These are phyloP conservation scores for Nyctereutes procyonoides DNA, from an alignment of 2,113 vertebrate genomes.

Conservation along the genomic window DNA sequence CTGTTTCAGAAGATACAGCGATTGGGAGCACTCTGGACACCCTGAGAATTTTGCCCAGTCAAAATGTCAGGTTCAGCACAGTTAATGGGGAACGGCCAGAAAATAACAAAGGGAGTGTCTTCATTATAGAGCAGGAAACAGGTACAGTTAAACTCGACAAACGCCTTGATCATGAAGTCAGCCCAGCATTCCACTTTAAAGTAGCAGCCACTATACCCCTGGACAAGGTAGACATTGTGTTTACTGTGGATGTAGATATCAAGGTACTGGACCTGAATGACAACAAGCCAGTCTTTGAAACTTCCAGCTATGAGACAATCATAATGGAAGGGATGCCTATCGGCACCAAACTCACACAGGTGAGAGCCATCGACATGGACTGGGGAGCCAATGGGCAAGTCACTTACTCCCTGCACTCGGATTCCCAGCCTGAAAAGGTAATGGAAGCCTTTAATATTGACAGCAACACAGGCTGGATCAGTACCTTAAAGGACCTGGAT, in stretches of 20 bases:
- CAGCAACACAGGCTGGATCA: conserved; percentile 97
- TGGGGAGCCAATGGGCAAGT: conserved; percentile 96
- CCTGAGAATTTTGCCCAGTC: conserved; percentile 88
- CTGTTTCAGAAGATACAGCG: conserved; percentile 91
- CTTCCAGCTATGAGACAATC: conserved; percentile 91
- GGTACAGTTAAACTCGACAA: conserved; percentile 96
- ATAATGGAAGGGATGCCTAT: conserved; percentile 95
- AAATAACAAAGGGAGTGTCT: conserved; percentile 93
- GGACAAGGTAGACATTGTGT: conserved; percentile 92
- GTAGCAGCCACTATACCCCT: conserved; percentile 91
- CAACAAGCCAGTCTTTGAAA: conserved; percentile 95
- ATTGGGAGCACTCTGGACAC: conserved; percentile 93
- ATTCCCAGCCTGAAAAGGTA: conserved; percentile 87
- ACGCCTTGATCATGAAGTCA: conserved; percentile 93
- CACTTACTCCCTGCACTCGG: conserved; percentile 91
- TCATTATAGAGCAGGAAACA: conserved; percentile 93
- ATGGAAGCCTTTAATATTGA: conserved; percentile 92
- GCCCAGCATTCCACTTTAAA: conserved; percentile 92
- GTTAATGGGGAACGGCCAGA: conserved; percentile 92
- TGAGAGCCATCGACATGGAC: conserved; percentile 93
- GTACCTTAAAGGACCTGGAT: conserved; percentile 93
- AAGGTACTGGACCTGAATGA: conserved; percentile 96
- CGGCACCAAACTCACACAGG: conserved; percentile 94
- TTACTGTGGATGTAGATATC: conserved; percentile 93
- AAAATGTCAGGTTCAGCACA: conserved; percentile 88